Evolutionary conservation across 1,140 invertebrate species (phyloP).

Genomic region (Reticulitermes speratus): DNA sequence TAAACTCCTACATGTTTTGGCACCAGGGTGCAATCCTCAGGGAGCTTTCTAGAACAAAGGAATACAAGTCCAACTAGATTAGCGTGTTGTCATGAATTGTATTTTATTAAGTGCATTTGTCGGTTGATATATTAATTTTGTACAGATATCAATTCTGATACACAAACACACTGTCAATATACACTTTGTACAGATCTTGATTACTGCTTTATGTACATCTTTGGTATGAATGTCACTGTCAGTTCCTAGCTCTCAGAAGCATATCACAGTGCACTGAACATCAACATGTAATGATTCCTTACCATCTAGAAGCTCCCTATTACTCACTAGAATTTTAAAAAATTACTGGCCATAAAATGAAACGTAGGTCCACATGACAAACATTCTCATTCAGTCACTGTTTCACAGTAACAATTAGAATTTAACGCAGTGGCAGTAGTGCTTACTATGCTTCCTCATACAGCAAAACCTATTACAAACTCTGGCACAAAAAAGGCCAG

Average conservation of each 20-base stretch:
- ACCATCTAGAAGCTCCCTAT: neutral
- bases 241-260: neutral
- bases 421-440: neutral
- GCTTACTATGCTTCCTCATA: neutral
- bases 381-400: neutral
- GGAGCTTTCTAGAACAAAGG: too few relatives aligned
- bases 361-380: neutral
- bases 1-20: too few relatives aligned
- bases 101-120: too few relatives aligned
- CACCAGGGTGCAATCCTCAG: too few relatives aligned
- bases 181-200: constrained; percentile 6
- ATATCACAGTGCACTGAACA: constrained; percentile 18
- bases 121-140: neutral
- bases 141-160: neutral
- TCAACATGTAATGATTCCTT: neutral
- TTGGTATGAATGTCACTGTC: constrained; percentile 1
- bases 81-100: too few relatives aligned
- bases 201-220: neutral
- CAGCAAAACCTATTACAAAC: neutral
- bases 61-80: too few relatives aligned
- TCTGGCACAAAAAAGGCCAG: neutral
- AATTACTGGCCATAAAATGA: constrained; percentile 7
- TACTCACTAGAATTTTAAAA: neutral
- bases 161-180: neutral
- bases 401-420: neutral